A percentile compares a stretch with the other conserved stretches of the same genome.
Conservation (phyloP, 2,888 invertebrate genomes). For the Drosophila nigricruria region DNA sequence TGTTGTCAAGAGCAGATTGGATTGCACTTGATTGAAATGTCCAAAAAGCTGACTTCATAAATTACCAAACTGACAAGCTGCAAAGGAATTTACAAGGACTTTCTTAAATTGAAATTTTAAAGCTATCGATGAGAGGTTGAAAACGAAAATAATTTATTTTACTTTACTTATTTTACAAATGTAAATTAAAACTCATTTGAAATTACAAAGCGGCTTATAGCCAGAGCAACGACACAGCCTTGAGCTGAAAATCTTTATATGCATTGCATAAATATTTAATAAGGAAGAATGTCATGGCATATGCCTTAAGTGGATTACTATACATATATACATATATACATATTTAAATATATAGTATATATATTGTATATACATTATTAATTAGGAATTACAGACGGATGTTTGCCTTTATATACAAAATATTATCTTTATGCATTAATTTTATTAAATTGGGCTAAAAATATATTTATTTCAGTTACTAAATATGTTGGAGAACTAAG, state of each 20-base stretch:
- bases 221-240: neutral
- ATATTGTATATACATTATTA: neutral
- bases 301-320: neutral
- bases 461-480: neutral
- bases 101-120: slow-evolving; percentile 14
- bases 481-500: no score
- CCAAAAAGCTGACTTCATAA: slow-evolving; percentile 49
- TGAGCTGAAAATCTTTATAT: neutral
- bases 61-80: slow-evolving; percentile 48
- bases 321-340: neutral
- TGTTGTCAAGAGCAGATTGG: slow-evolving; percentile 55
- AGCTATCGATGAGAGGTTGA: neutral
- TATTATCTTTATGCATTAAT: neutral
- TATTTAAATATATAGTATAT: neutral
- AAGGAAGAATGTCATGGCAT: neutral
- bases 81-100: slow-evolving; percentile 23
- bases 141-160: neutral
- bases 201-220: neutral
- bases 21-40: slow-evolving; percentile 57
- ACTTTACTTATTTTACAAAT: slow-evolving; percentile 5
- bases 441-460: neutral
- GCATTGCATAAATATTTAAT: neutral
- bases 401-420: neutral
- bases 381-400: neutral
- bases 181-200: slow-evolving; percentile 1